phyloP scores from a whole-genome alignment of 1,140 invertebrate species.

The Asbolus verrucosus region DNA sequence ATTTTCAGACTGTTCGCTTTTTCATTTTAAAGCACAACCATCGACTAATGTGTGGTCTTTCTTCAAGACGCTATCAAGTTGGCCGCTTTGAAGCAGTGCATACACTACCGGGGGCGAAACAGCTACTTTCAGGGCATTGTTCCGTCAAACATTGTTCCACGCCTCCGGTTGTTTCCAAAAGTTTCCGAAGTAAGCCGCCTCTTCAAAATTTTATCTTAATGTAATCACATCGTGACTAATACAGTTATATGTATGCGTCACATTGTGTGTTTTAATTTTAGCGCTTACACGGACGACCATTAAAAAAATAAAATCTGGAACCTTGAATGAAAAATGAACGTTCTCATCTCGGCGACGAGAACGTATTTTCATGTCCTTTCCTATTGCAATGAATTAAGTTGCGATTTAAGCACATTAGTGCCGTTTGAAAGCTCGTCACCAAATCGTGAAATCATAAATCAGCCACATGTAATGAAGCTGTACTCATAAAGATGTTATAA shows the following conservation, averaged over 20 bases:
- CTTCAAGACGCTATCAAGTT: too few species aligned
- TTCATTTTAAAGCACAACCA: too few species aligned
- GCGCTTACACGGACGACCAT: background rate
- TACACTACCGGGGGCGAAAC: background rate
- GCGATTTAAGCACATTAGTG: conserved; percentile 18
- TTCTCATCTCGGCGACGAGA: too few species aligned
- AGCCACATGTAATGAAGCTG: conserved; percentile 31
- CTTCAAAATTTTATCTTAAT: conserved; percentile 15
- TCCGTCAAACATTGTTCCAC: background rate
- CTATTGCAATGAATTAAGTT: background rate
- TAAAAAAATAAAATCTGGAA: conserved; percentile 7
- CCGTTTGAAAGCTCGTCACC: conserved; percentile 31
- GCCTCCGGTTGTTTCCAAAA: conserved; percentile 10
- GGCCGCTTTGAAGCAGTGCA: background rate
- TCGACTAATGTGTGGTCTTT: too few species aligned
- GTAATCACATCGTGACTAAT: conserved; percentile 2
- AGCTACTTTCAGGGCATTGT: background rate
- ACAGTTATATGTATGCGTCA: conserved; percentile 2
- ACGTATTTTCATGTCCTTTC: background rate
- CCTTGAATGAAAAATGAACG: conserved; percentile 14
- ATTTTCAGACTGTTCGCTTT: too few species aligned
- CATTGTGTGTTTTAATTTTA: conserved; percentile 18
- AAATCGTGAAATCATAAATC: conserved; percentile 38
- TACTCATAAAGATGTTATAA: conserved; percentile 39
- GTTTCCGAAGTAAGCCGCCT: background rate